These are phyloP conservation scores for Grallaria varia DNA, from an alignment of 2,113 vertebrate genomes.

Conservation along the genomic window DNA sequence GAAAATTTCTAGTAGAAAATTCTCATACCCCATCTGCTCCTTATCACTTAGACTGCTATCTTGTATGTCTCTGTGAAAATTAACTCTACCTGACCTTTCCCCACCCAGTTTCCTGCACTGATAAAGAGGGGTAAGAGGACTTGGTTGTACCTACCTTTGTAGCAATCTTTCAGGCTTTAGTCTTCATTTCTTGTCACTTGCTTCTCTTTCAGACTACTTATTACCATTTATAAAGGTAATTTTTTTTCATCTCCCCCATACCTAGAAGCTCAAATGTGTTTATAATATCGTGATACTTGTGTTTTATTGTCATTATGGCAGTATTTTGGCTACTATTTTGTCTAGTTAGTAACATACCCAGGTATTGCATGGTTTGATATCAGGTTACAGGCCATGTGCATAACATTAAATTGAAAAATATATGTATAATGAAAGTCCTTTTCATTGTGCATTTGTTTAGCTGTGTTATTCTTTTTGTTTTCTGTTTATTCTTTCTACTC, in stretches of 20 bases:
- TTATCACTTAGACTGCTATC: neutral
- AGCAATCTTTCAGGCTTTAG: neutral
- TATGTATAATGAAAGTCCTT: neutral
- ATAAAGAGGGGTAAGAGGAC: neutral
- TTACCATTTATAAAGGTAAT: neutral
- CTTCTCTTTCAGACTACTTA: neutral
- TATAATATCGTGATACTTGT: neutral
- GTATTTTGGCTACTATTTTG: neutral
- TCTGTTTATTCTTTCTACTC: neutral
- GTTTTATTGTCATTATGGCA: neutral
- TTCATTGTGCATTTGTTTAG: neutral
- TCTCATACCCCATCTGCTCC: neutral
- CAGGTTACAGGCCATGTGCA: neutral
- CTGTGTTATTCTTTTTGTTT: neutral
- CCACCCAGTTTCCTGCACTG: neutral
- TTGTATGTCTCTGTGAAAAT: neutral
- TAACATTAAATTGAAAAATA: neutral
- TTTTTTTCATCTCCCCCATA: neutral
- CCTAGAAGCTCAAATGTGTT: neutral
- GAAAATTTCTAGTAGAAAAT: neutral
- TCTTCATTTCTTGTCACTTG: neutral
- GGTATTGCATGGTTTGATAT: neutral
- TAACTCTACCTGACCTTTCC: neutral
- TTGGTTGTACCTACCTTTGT: neutral
- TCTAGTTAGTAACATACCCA: neutral